These are phyloP conservation scores for Cariama cristata DNA, from an alignment of 2,113 vertebrate species.

Conservation along the genomic window DNA sequence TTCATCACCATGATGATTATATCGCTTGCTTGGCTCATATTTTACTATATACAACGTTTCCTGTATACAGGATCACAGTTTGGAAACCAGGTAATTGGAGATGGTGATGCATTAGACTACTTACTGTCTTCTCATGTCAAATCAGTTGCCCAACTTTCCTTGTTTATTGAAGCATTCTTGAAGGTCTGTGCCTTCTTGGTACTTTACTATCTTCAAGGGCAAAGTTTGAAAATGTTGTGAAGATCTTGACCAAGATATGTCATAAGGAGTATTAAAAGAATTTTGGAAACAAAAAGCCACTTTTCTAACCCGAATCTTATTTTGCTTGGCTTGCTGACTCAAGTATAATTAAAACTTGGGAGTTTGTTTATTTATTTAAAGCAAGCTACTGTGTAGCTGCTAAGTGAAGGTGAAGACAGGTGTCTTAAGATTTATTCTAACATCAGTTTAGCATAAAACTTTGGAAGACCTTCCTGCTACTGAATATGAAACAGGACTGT, in stretches of 20 bases:
- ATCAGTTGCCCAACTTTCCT: neutral
- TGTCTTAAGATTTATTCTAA: neutral
- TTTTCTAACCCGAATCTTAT: neutral
- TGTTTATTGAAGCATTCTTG: neutral
- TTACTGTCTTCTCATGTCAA: neutral
- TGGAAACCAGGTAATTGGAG: constrained; percentile 80
- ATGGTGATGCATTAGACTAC: neutral
- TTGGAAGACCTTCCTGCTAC: neutral
- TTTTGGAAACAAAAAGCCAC: neutral
- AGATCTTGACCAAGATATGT: neutral
- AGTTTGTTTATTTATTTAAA: neutral
- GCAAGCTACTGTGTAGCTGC: neutral
- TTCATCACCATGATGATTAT: constrained; percentile 87
- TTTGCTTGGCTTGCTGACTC: neutral
- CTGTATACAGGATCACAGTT: constrained; percentile 80
- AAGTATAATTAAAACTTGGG: neutral
- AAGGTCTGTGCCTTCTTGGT: neutral
- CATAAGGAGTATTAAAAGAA: neutral
- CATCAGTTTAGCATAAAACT: neutral
- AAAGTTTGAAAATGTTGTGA: neutral
- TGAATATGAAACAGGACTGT: neutral
- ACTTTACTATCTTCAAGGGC: neutral
- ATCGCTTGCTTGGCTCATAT: constrained; percentile 82
- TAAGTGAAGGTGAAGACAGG: neutral
- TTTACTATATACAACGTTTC: constrained; percentile 85